A percentile compares a stretch with the other conserved stretches of the same genome.
These are phyloP conservation scores for Bolborhynchus lineola DNA, from an alignment of 2,113 vertebrate genomes.

Conservation along the genomic window DNA sequence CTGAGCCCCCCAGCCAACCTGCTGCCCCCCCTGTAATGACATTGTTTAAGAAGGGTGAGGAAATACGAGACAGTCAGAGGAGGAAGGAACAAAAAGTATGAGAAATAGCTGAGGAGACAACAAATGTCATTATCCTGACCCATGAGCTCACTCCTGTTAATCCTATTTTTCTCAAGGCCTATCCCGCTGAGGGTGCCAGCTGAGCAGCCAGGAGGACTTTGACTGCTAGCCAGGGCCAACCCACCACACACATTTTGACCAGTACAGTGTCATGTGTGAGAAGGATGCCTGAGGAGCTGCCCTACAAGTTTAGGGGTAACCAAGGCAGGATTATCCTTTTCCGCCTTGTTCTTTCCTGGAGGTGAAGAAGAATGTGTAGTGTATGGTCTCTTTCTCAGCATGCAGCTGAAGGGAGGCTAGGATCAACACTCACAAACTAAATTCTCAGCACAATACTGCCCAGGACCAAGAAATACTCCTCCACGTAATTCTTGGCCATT, in stretches of 20 bases:
- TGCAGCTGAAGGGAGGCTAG: neutral
- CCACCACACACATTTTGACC: neutral
- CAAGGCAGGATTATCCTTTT: neutral
- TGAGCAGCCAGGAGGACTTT: neutral
- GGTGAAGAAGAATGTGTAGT: neutral
- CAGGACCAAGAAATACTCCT: neutral
- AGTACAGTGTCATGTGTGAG: neutral
- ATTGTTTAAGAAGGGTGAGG: neutral
- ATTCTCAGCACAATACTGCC: neutral
- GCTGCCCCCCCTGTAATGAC: neutral
- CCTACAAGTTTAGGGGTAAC: neutral
- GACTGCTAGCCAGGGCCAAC: neutral
- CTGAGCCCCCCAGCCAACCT: neutral
- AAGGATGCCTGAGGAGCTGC: neutral
- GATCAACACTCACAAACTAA: neutral
- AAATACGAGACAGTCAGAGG: neutral
- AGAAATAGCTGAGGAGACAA: neutral
- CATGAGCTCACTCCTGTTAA: neutral
- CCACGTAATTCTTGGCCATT: neutral
- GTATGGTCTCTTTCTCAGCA: neutral
- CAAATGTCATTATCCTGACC: neutral
- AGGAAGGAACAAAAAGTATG: neutral
- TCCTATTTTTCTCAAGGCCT: fast-evolving
- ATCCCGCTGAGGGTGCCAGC: neutral
- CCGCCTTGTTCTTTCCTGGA: neutral